Evolutionary conservation across 1,140 invertebrate species (phyloP), one percentile per base, ranked within the genome.

Genomic region (Melipona quadrifasciata): DNA sequence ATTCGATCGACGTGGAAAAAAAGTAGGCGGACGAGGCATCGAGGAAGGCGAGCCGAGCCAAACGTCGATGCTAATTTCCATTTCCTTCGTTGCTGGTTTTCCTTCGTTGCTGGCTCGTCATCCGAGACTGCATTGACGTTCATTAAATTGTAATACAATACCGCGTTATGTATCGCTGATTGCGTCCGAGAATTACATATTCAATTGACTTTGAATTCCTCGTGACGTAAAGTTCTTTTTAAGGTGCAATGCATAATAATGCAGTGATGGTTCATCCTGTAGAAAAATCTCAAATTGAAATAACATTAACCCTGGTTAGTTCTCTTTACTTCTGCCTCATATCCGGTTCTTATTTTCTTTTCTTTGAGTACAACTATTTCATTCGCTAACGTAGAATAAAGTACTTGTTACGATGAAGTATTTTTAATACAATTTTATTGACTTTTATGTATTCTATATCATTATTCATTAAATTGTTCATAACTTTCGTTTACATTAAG

Each of bases 11-110:
- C 79, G 72, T 31, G 86, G 86, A 86, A 89, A 86, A 89, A 88
- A 91, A 84, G 91, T 92, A 92, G 91, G 92, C 90, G 89, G 87
- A 92, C 91, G 55, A 82, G 89, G 87, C 89, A 89, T 85, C 78
- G 90, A 90, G 86, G 87, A 90, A 91, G 90, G 85, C 80, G 47
- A 90, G 76, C 34, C 84, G 88, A 75, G 53, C 90, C 89, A 86
- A 91, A 93, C 73, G 72, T 61, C 80, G 77, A 92, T 91, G 91
- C 77, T 91, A 93, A 92, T 92, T 75, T 31, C 39, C 16, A 73
- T 91, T 90, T 90, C 72, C 85, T 81, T 57, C 80, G 77, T 80
- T 87, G 81, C 79, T 31, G 80, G 67, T 82, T 31, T 31, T 31
- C 31, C 61, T 67, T 67, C 75, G 24, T 68, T 34, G 67, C 27